Percentiles rank a stretch among this genome's conserved stretches.
Conservation (phyloP, 2,797 vertebrate species). For the Hydrolagus colliei region DNA sequence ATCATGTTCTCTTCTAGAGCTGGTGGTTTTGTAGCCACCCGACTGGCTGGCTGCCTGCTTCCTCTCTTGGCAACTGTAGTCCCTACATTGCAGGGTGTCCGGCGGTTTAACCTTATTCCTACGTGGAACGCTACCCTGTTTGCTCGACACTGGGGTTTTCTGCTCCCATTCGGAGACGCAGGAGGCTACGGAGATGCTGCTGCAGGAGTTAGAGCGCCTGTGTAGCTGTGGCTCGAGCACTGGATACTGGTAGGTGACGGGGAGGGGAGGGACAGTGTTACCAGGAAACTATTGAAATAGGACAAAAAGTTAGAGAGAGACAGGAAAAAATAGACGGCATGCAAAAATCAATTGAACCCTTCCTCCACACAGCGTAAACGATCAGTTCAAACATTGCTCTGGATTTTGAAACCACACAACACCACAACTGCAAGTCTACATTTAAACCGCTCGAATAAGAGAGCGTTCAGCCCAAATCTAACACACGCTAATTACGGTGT, state of each 20-base stretch:
- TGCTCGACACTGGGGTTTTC: slow-evolving; percentile 60
- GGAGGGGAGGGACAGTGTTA: slow-evolving; percentile 52
- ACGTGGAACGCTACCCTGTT: slow-evolving; percentile 47
- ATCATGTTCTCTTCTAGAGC: slow-evolving; percentile 57
- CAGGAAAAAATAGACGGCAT: slow-evolving; percentile 40
- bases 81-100: slow-evolving; percentile 52
- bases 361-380: not conserved
- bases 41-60: slow-evolving; percentile 64
- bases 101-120: slow-evolving; percentile 49
- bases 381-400: not conserved
- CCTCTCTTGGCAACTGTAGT: slow-evolving; percentile 49
- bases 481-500: no score
- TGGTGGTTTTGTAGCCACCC: slow-evolving; percentile 53
- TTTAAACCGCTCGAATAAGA: no score
- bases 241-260: slow-evolving; percentile 48
- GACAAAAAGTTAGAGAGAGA: slow-evolving; percentile 36
- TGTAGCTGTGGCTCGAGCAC: slow-evolving; percentile 49
- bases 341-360: slow-evolving; percentile 34
- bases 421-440: no score
- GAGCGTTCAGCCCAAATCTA: no score
- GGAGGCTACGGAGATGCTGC: slow-evolving; percentile 83
- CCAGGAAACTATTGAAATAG: slow-evolving; percentile 54
- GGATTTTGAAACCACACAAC: no score
- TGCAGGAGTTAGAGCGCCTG: slow-evolving; percentile 65
- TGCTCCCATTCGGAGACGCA: slow-evolving; percentile 86